Evolutionary conservation across 2,113 vertebrate genomes (phyloP), one percentile per base, ranked within the genome.

Genomic region (Geococcyx californianus): DNA sequence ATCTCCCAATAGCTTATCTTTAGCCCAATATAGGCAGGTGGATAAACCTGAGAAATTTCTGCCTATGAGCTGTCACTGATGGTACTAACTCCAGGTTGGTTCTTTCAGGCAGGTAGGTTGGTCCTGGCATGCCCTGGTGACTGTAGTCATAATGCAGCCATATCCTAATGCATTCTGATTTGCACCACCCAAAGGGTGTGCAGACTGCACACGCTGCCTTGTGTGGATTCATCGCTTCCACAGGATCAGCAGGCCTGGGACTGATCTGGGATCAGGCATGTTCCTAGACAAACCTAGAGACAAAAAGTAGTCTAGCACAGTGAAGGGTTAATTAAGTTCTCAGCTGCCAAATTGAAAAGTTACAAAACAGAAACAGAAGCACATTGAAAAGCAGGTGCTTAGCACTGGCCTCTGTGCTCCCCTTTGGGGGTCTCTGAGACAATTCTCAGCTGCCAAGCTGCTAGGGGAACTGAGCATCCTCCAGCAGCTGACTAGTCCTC

Each of bases 111-210:
- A 64, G 23, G 28, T 42, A 23, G 47, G 20, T 54, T 64, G 62
- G 13, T 74, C 59, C 26, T n/a, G 13, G 7, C 25, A 12, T 52
- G 18, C 21, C 38, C n/a, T 44, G 58, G 38, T 17, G 31, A 21
- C 36, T 66, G 24, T n/a, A 77, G 36, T 8, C 0, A 2, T 28
- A 25, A 33, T 1, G 2, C 6, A 4, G 26, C 18, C n/a, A 67
- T 55, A 56, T 60, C 31, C 66, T 60, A 49, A n/a, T 1, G 14
- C 4, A 26, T 16, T 33, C 16, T 47, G 28, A 16, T 36, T 63
- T 88, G 23, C 69, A 78, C 29, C 18, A 54, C 25, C 44, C 45
- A 23, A 54, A 70, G 28, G 13, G 16, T 31, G 13, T 26, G 29
- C 64, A 58, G 6, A 4, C 34, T 70, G 17, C 31, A 58, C 34